Evolutionary conservation across 2,888 invertebrate species (phyloP), one percentile per base, ranked within the genome.

Genomic region (Agrotis ipsilon): DNA sequence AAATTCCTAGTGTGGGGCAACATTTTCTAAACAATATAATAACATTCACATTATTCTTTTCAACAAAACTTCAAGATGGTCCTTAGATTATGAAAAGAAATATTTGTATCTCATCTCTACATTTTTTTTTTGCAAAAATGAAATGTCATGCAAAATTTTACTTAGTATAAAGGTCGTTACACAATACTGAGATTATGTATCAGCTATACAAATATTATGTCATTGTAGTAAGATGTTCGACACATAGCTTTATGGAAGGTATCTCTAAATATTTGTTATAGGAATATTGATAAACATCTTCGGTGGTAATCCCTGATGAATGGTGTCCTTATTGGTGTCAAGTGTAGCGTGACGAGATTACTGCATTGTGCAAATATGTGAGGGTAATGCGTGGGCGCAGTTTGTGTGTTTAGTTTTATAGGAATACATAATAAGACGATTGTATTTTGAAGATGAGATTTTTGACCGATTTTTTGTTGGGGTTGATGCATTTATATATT

Each of bases 281-380:
- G 87, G 89, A 91, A 93, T 93, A 92, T 93, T 92, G 94, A 95
- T 95, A 94, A 94, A 91, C 91, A 95, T 95, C 92, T 86, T 39
- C 61, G 89, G 87, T 83, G 83, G 89, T 95, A 95, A 95, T 95
- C 94, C 94, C 79, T 68, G 86, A 84, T 92, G 90, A 93, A 94
- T 91, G 88, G 84, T 67, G 66, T 71, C 70, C 70, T 85, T 91
- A 94, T 95, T 95, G 93, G 92, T 91, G 93, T 95, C 95, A 96
- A 96, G 96, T 96, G 96, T 94, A 93, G 82, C 96, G 94, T 96
- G 94, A 92, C 90, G 75, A 90, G 95, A 94, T 96, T 95, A 96
- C 84, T 83, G 90, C 86, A 88, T 95, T 95, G 95, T 94, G 93
- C 94, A 95, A 95, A 93, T 87, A 87, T 88, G 84, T 86, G 81